Evolutionary conservation across 2,113 vertebrate genomes (phyloP), one percentile per base, ranked within the genome.

Genomic region (Stigmatopora argus): DNA sequence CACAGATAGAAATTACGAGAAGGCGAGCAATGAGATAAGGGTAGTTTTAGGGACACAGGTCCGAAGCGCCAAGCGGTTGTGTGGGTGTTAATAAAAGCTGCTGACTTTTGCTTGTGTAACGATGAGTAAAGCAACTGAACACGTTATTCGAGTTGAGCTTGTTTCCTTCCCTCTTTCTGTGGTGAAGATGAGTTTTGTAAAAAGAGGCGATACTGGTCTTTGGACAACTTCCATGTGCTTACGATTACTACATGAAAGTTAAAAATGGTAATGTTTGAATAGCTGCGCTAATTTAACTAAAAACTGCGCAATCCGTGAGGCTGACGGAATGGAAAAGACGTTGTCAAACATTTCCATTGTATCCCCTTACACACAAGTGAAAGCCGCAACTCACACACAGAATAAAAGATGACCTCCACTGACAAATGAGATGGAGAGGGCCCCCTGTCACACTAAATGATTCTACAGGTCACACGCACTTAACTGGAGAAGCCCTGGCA

Each of bases 311-410:
- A 70, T 48, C 53, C 47, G 67, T 49, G 67, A 56, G 73, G 72
- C 67, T 78, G 67, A 72, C 76, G 83, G 79, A 66, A 80, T 65
- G 69, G 64, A 77, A 62, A 60, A 41, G 23, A 48, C 56, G 64
- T 58, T 69, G 81, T 75, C 15, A 67, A 80, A 38, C 17, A 72
- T 85, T 85, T 83, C 81, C 67, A 69, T 53, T 79, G 72, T 80
- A 77, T 84, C 82, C 17, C 41, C 66, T 83, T 81, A 79, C 78
- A 74, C 75, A 65, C 58, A 78, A 83, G 73, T 70, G 77, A 83
- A 84, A 83, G 70, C 71, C 26, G 19, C 65, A 66, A 61, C 35
- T 71, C 48, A 71, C 66, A 62, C 46, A 58, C 44, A 63, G 21
- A 71, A 15, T 63, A 15, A 70, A 15, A 51, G 5, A 65, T 48